Conservation (phyloP, 2,113 vertebrate genomes). For the Herpailurus yagouaroundi region DNA sequence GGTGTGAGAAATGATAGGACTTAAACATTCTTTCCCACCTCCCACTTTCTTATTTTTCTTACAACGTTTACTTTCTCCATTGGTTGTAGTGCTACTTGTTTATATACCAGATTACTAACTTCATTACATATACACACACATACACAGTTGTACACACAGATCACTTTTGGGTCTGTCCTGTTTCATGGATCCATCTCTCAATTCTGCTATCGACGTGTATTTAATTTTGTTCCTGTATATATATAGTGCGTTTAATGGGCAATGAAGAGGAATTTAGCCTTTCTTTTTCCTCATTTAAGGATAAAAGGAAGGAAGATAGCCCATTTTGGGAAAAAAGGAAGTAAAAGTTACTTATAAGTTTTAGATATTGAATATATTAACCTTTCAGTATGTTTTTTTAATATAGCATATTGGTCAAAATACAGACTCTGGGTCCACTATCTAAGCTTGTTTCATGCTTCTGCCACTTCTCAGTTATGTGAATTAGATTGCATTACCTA, state of each 20-base stretch:
- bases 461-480: not conserved
- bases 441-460: not conserved
- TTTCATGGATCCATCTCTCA: not conserved
- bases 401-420: not conserved
- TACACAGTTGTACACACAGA: not conserved
- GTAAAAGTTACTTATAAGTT: not conserved
- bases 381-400: slow-evolving; percentile 6
- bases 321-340: slow-evolving; percentile 3
- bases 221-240: not conserved
- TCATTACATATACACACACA: not conserved
- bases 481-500: not conserved
- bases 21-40: not conserved
- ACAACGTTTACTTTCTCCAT: not conserved
- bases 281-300: not conserved
- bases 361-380: not conserved
- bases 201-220: not conserved
- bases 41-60: not conserved
- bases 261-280: not conserved
- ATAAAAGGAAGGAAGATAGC: not conserved
- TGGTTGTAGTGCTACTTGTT: slow-evolving; percentile 26
- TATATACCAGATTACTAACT: slow-evolving; percentile 15
- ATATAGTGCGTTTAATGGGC: not conserved
- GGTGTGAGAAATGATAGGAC: slow-evolving; percentile 4
- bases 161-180: not conserved
- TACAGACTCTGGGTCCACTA: not conserved